A percentile compares a stretch with the other conserved stretches of the same genome.
Evolutionary conservation across 2,888 invertebrate genomes (phyloP).

Genomic region (Thymelicus sylvestris): DNA sequence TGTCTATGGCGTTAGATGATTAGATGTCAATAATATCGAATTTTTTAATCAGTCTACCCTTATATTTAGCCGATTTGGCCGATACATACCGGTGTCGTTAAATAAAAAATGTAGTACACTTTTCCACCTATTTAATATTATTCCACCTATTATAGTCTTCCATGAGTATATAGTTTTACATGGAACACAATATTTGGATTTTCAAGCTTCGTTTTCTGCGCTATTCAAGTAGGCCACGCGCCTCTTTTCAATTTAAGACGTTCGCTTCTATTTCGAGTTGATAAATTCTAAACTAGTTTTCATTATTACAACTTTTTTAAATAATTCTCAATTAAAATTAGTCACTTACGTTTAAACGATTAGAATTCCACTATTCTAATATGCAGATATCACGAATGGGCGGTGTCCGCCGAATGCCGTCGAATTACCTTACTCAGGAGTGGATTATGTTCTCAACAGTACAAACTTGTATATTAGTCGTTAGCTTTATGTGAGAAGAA

Average conservation of each 20-base stretch:
- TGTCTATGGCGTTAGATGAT: too few species aligned
- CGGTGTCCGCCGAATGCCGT: neutral
- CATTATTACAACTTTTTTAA: conserved; percentile 6
- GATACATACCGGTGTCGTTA: too few species aligned
- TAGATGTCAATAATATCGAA: neutral
- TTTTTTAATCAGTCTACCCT: too few species aligned
- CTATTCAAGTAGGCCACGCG: neutral
- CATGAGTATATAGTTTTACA: conserved; percentile 48
- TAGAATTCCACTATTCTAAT: conserved; percentile 9
- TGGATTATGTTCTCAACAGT: conserved; percentile 69
- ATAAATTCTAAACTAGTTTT: conserved; percentile 10
- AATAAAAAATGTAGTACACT: neutral
- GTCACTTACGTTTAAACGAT: conserved; percentile 15
- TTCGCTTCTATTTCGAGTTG: conserved; percentile 6
- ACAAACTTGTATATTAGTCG: conserved; percentile 74
- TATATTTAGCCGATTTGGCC: too few species aligned
- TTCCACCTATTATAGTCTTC: conserved; percentile 62
- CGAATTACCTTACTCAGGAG: conserved; percentile 55
- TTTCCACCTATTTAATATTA: conserved; percentile 22
- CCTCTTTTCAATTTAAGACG: conserved; percentile 1
- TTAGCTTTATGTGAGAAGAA: conserved; percentile 59
- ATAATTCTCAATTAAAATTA: conserved; percentile 17
- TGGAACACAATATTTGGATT: conserved; percentile 33
- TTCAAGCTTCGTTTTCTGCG: conserved; percentile 4
- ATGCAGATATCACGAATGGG: neutral